Base-by-base conservation (phyloP, 2,888 invertebrate genomes). In the Pegoplata infirma region DNA sequence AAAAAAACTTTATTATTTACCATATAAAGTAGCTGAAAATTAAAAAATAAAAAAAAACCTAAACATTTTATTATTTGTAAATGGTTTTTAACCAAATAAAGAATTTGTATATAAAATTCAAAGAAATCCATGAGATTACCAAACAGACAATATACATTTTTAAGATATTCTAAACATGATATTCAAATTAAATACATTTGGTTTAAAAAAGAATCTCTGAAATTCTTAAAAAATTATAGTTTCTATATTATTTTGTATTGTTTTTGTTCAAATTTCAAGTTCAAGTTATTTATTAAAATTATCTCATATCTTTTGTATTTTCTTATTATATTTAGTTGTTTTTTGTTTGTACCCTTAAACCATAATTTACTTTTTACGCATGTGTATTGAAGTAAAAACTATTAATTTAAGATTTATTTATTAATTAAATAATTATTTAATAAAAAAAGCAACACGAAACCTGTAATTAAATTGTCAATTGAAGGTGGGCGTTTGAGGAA, bases 401-500 rank as follows among this genome's bases (percentile, higher is more conserved):
- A 64, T 40, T 51, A 25, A 64, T n/a, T 64, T 25, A 36, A 36
- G n/a, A 8, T 44, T 5, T 25, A 19, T 44, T 14, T 40, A n/a
- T 40, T 40, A 40, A 5, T n/a, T n/a, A 40, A 40, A 40, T 14
- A 69, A 40, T 58, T 51, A 63, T 49, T 51, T 63, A 49, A 63
- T 63, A 51, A 40, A 40, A 4, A 16, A 46, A 61, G 14, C 10
- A 12, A 23, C 10, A 49, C 16, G 10, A 21, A 21, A 3, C n/a
- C 5, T 25, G 49, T 55, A 59, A 71, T 76, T 76, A 36, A 66
- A 55, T 40, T 63, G 51, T 21, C 47, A 32, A 25, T 55, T 36
- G 14, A 23, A 23, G 19, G 71, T 61, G 69, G 76, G 76, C 71
- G 76, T 76, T 71, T 47, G 16, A 66, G 66, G 59, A 76, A 76